These are phyloP conservation scores for Zophobas morio DNA, from an alignment of 1,140 invertebrate species.

Conservation along the genomic window DNA sequence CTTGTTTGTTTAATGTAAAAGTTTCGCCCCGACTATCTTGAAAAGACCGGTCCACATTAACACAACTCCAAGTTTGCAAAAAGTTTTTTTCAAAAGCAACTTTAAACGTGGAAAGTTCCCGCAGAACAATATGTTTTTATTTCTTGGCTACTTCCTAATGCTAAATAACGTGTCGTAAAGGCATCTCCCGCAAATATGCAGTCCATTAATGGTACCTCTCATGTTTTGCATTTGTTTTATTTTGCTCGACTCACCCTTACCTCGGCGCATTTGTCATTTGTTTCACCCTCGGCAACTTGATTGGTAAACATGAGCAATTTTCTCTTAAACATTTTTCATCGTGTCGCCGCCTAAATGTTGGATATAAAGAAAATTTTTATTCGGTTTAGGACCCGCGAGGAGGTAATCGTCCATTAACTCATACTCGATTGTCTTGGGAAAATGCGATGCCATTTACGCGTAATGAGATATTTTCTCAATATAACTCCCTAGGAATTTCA, in stretches of 20 bases:
- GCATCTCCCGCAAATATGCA: background rate
- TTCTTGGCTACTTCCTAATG: slow-evolving; percentile 11
- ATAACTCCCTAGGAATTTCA: background rate
- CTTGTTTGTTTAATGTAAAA: slow-evolving; percentile 47
- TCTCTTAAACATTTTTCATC: slow-evolving; percentile 46
- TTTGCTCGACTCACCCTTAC: slow-evolving; percentile 35
- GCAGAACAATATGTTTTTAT: slow-evolving; percentile 19
- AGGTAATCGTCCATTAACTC: slow-evolving; percentile 7
- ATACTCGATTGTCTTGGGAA: background rate
- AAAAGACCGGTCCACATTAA: background rate
- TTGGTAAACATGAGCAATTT: slow-evolving; percentile 49
- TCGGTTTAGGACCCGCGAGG: background rate
- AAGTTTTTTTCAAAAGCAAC: slow-evolving; percentile 5
- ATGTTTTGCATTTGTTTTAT: slow-evolving; percentile 40
- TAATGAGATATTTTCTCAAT: background rate
- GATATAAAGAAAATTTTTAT: slow-evolving; percentile 45
- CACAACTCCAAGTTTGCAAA: background rate
- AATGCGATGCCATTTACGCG: background rate
- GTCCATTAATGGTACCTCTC: slow-evolving; percentile 20
- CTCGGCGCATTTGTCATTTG: slow-evolving; percentile 46
- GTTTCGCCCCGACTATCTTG: slow-evolving; percentile 1
- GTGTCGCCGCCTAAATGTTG: slow-evolving; percentile 44
- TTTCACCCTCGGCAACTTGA: slow-evolving; percentile 45
- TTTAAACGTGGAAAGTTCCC: background rate
- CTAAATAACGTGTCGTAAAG: slow-evolving; percentile 15